Base-by-base conservation (phyloP, 2,113 vertebrate species). In the Pseudolaguvia tuberculata region DNA sequence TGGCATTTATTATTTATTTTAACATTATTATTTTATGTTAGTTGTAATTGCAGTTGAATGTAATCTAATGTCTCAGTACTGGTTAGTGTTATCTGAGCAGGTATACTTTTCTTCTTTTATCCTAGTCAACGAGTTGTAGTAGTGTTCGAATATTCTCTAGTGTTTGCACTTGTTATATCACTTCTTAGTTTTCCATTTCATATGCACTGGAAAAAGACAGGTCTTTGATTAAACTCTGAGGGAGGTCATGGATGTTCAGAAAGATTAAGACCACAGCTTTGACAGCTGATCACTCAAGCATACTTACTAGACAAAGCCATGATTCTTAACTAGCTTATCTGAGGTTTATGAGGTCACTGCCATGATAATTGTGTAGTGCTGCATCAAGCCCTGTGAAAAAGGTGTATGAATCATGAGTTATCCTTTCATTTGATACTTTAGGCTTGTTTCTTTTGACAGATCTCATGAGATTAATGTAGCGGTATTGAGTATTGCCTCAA, bases 201-300 rank as follows among this genome's bases (percentile, higher is more conserved):
- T 13, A 35, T 29, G 21, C 18, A 31, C n/a, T 31, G 25, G 4
- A 48, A 50, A 18, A 2, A 50, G 25, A 62, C 23, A 35, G 71
- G 50, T 62, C 18, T 27, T 42, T 31, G 68, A 73, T 48, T 31
- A 73, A 62, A 50, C 56, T 45, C 51, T 13, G 47, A 58, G 56
- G n/a, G 39, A 62, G 15, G 61, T 27, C 12, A 62, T 11, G 8
- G 50, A 2, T 47, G 53, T 53, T 45, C 23, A 39, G 39, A 55
- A 45, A 47, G 59, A 74, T 55, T 63, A 53, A 65, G 57, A 57
- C 52, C 57, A 73, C 18, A 31, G 71, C n/a, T 73, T 29, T 35
- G 57, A 73, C 1, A 8, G 8, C 45, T 50, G 57, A 47, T 20
- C 29, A 63, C 48, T 52, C 48, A 51, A 51, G 47, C 7, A 53